Conservation (phyloP, 2,888 invertebrate genomes). For the Ophion ventricosus region DNA sequence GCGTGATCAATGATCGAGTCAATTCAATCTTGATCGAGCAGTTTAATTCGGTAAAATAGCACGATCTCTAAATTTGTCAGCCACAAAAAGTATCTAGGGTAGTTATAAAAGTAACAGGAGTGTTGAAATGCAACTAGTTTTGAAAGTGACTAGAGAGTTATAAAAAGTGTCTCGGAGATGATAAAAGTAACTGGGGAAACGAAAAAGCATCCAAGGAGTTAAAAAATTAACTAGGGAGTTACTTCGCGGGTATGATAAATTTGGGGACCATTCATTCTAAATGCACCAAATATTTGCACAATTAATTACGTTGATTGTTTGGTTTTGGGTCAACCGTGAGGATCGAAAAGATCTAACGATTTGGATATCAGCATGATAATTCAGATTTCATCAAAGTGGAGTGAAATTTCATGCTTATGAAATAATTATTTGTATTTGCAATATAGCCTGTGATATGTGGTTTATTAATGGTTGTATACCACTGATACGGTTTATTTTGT, state of each 20-base stretch:
- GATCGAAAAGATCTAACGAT: too few species aligned
- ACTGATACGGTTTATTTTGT: neutral
- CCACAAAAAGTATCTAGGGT: neutral
- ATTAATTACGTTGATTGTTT: too few species aligned
- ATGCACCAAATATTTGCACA: too few species aligned
- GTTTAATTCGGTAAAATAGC: neutral
- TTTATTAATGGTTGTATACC: neutral
- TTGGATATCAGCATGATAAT: too few species aligned
- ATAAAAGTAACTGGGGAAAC: too few species aligned
- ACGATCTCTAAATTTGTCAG: too few species aligned
- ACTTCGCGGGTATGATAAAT: too few species aligned
- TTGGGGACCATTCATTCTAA: too few species aligned
- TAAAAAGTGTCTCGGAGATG: neutral
- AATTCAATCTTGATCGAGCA: neutral
- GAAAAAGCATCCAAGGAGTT: too few species aligned
- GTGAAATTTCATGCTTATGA: neutral
- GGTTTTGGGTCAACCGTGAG: too few species aligned
- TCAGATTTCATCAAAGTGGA: neutral
- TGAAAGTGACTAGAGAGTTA: neutral
- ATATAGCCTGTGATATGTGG: too few species aligned
- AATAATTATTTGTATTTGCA: neutral
- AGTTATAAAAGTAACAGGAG: neutral
- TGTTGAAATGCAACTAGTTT: neutral
- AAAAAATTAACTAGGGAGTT: too few species aligned
- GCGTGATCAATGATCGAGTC: neutral